Evolutionary conservation across 2,888 invertebrate species (phyloP).

Genomic region (Agrotis exclamationis): DNA sequence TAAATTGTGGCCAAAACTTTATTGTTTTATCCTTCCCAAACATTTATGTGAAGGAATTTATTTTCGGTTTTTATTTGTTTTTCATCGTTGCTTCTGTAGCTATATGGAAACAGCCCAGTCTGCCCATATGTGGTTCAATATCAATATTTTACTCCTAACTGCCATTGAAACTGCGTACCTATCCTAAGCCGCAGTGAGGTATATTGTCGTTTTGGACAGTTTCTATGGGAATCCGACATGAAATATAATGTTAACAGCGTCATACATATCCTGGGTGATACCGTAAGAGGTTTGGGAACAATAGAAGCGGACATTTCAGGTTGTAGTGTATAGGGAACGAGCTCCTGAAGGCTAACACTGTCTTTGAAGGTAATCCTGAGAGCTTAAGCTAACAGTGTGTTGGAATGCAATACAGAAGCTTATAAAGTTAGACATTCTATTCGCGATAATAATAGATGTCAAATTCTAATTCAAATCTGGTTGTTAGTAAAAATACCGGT

Average conservation of each 20-base stretch:
- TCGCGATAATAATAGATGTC: too few species aligned
- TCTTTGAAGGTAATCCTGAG: too few species aligned
- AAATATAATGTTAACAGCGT: conserved; percentile 43
- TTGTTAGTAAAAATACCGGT: too few species aligned
- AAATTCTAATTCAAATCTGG: too few species aligned
- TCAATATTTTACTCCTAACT: conserved; percentile 44
- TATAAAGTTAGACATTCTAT: too few species aligned
- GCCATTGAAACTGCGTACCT: conserved; percentile 36
- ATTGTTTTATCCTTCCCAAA: neutral
- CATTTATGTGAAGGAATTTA: neutral
- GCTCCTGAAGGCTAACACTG: neutral
- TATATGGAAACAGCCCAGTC: neutral
- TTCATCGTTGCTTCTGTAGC: neutral
- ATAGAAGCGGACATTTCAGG: neutral
- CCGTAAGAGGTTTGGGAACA: neutral
- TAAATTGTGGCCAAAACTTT: too few species aligned
- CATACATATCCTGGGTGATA: conserved; percentile 22
- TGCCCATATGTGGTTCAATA: conserved; percentile 26
- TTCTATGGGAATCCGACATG: conserved; percentile 39
- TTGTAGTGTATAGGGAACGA: neutral
- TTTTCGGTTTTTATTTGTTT: neutral
- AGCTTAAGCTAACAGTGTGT: too few species aligned
- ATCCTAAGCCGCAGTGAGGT: conserved; percentile 24
- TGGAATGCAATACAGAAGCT: too few species aligned
- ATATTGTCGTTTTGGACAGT: conserved; percentile 15